Percentiles rank a stretch among this genome's conserved stretches.
phyloP scores from a whole-genome alignment of 2,113 vertebrate species.

The Hippocampus zosterae region DNA sequence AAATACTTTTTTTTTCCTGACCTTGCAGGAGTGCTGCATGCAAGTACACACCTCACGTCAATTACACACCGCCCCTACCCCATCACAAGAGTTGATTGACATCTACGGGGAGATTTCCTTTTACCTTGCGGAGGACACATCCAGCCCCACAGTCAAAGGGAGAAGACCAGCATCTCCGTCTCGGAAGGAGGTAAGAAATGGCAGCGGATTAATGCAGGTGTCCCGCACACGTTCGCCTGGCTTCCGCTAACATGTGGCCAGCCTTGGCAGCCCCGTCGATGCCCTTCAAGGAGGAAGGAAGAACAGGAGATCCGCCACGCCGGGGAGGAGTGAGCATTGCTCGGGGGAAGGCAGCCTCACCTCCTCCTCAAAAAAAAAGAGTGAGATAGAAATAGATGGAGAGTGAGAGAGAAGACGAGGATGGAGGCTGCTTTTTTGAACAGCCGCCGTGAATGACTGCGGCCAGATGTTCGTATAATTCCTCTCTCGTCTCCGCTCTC shows the following conservation, averaged over 20 bases:
- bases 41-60: neutral
- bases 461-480: constrained; percentile 64
- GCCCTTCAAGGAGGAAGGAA: constrained; percentile 61
- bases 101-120: constrained; percentile 5
- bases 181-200: neutral
- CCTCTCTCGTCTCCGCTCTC: constrained; percentile 35
- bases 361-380: constrained; percentile 46
- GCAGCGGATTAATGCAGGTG: constrained; percentile 50
- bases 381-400: constrained; percentile 22
- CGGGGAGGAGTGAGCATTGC: neutral
- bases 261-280: constrained; percentile 58
- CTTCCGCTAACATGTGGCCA: constrained; percentile 48
- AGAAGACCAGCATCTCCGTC: constrained; percentile 34
- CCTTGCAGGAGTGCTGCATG: constrained; percentile 1
- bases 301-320: neutral
- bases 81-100: constrained; percentile 5
- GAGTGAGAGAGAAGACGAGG: neutral
- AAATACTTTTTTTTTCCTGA: constrained; percentile 6
- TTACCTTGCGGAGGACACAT: constrained; percentile 69
- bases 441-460: constrained; percentile 15
- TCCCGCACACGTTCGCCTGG: constrained; percentile 50
- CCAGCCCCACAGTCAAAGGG: constrained; percentile 43
- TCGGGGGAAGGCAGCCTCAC: constrained; percentile 1
- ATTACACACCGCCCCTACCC: neutral
- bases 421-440: neutral